Evolutionary conservation across 2,113 vertebrate species (phyloP), one percentile per base, ranked within the genome.

Genomic region (Ptilorrhoa leucosticta): DNA sequence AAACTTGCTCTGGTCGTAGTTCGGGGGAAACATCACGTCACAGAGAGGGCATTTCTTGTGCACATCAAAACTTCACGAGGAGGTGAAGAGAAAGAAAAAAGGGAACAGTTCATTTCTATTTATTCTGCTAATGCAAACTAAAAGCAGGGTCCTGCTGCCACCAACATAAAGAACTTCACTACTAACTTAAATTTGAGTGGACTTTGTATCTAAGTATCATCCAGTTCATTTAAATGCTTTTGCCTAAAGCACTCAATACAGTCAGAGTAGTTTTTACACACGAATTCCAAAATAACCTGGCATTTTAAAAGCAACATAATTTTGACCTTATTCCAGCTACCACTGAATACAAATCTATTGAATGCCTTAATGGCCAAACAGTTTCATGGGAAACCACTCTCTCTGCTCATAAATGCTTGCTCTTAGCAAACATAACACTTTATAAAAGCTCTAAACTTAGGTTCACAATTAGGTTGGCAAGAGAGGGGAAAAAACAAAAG

Each of bases 1-100:
- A 35, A 99, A 99, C 97, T 99, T 99, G 94, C 97, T 98, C 98
- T 99, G 99, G 88, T 99, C 99, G 0, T 99, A 99, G 98, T 99
- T 99, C 1, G 99, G 99, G 9, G 99, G 99, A 94, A 99, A 99
- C 98, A 99, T 99, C 91, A 99, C 97, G 64, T 99, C 98, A 2
- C 99, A 99, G 35, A 99, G 98, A 5, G 99, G 99, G 94, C 99
- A 99, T 9, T 99, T 99, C 98, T 99, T 99, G 89, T 99, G 99
- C 96, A 99, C 98, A 35, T 99, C 98, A 94, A 99, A 98, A 97
- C 99, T 99, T 86, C 44, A 3, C 0, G 2, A 56, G 80, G 96
- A 27, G 69, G 56, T 0, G 0, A 22, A 77, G 70, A 58, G 83
- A 89, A 27, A 70, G 60, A 20, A 61, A 54, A 60, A 80, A 40